Evolutionary conservation across 2,113 vertebrate species (phyloP).

Genomic region (Odontophorus gujanensis): DNA sequence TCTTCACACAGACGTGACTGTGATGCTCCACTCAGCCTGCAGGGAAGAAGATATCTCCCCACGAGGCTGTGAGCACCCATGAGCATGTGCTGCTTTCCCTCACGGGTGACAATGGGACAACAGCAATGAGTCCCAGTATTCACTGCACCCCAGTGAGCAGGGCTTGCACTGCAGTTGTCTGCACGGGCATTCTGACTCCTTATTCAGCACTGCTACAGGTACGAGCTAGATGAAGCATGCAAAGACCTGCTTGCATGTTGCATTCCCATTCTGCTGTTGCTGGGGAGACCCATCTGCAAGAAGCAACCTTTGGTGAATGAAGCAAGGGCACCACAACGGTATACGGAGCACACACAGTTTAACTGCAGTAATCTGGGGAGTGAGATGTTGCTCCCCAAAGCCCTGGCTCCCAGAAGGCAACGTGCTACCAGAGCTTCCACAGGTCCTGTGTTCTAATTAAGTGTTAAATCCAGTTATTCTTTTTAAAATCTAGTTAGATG

Average conservation of each 20-base stretch:
- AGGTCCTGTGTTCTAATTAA: slow-evolving; percentile 61
- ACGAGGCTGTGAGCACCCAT: background rate
- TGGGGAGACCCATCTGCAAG: background rate
- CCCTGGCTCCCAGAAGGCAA: background rate
- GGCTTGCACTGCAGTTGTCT: background rate
- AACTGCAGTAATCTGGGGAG: background rate
- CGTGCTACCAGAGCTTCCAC: slow-evolving; percentile 4
- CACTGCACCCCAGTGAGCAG: rapidly evolving
- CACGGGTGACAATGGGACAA: background rate
- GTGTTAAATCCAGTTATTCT: slow-evolving; percentile 23
- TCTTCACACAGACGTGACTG: background rate
- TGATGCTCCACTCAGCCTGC: background rate
- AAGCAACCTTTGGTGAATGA: background rate
- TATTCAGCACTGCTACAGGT: background rate
- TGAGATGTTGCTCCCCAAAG: background rate
- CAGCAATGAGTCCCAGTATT: rapidly evolving
- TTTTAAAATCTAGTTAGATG: background rate
- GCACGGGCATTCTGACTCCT: background rate
- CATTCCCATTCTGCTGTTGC: background rate
- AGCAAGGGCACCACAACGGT: background rate
- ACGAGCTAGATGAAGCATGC: rapidly evolving
- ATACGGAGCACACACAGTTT: rapidly evolving
- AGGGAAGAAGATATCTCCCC: background rate
- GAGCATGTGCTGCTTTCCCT: background rate
- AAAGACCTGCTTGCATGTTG: background rate